Base-by-base conservation (phyloP, 2,888 invertebrate species). In the Scaptomyza polygonia region DNA sequence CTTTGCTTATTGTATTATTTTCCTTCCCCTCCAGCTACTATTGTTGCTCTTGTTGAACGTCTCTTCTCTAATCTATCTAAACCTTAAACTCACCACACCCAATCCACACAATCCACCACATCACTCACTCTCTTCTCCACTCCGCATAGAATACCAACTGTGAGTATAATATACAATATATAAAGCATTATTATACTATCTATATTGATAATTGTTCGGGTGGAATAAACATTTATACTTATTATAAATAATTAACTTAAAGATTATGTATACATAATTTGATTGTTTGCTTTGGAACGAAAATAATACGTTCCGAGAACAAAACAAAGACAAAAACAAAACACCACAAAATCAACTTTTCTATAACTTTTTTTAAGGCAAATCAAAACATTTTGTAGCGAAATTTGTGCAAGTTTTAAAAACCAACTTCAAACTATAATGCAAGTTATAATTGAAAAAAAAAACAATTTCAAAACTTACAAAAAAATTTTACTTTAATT, bases 301-400 rank as follows among this genome's bases (percentile, higher is more conserved):
- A 39, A 18, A 12, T 30, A 30, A 5, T 56, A 16, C 39, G 74
- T 67, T 73, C 59, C 43, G 44, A 67, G 65, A 58, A 73, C 36
- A 80, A 64, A 65, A 36, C 12, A 59, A 77, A 61, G 63, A 36
- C 12, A 59, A 77, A 58, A 72, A 34, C 9, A 18, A 75, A 25
- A 80, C 79, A 79, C 87, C 81, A 85, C 77, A 45, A 55, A 71
- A 74, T 70, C 67, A 79, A 83, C 88, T 83, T 83, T 83, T 88
- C 83, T 85, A 88, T 88, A 88, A 87, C 88, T 87, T 88, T 83
- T 87, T 87, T 87, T 87, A 67, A 84, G 86, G 79, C 68, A 71
- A 80, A 40, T 36, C n/a, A 34, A 63, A 73, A 61, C 54, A 73
- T 88, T 82, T 82, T 82, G 81, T 88, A 82, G 88, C 78, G 64